Conservation (phyloP, 1,140 invertebrate species). For the Anastatus disparis region DNA sequence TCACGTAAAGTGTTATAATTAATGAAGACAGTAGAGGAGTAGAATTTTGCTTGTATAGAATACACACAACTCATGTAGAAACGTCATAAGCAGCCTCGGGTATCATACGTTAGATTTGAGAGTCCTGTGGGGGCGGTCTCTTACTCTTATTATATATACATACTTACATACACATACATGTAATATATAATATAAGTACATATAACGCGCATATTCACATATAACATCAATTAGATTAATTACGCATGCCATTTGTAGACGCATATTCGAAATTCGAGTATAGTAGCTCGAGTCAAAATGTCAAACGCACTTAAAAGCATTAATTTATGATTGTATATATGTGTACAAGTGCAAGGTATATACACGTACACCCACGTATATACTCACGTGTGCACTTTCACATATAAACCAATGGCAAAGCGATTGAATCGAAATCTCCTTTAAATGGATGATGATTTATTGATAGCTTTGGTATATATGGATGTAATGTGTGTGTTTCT, state of each 20-base stretch:
- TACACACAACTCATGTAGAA: conserved; percentile 47
- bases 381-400: too few relatives aligned
- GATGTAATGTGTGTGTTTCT: too few relatives aligned
- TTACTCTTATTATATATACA: too few relatives aligned
- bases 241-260: conserved; percentile 45
- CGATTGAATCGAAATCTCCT: conserved; percentile 10
- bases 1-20: too few relatives aligned
- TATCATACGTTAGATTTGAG: conserved; percentile 36
- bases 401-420: not conserved
- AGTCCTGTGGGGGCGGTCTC: too few relatives aligned
- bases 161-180: too few relatives aligned
- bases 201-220: not conserved
- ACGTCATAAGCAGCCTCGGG: conserved; percentile 46
- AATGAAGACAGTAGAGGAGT: conserved; percentile 49
- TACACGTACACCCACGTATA: too few relatives aligned
- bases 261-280: conserved; percentile 40
- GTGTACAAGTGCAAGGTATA: not conserved
- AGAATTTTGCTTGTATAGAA: too few relatives aligned
- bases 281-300: conserved; percentile 35
- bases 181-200: not conserved
- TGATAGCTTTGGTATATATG: too few relatives aligned
- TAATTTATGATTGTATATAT: conserved; percentile 27
- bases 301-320: conserved; percentile 51
- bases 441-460: conserved; percentile 19
- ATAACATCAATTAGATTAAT: conserved; percentile 52